A percentile compares a stretch with the other conserved stretches of the same genome.
These are phyloP conservation scores for Drosophila pegasa DNA, from an alignment of 2,888 invertebrate genomes.

Conservation along the genomic window DNA sequence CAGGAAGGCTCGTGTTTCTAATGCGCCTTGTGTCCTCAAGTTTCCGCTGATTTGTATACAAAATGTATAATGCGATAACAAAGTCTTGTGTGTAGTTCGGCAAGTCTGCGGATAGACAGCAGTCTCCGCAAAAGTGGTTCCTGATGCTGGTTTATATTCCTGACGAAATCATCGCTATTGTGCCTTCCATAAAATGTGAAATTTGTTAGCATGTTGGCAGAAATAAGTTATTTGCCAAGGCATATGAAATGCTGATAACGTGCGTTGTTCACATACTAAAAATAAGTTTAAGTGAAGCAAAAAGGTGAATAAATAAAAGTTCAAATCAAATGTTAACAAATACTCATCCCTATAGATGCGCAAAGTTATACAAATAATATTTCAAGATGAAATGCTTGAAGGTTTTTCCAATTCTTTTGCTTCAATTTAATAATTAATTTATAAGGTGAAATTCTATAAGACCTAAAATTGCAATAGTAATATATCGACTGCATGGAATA, in stretches of 20 bases:
- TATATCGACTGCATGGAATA: not conserved
- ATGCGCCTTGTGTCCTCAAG: not conserved
- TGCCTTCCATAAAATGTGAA: not conserved
- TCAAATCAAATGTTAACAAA: too few species aligned
- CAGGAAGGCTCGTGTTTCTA: slow-evolving; percentile 30
- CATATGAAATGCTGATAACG: not conserved
- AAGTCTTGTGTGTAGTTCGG: slow-evolving; percentile 14
- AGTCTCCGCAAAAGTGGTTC: slow-evolving; percentile 7
- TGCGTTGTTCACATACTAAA: not conserved
- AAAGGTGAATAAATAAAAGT: slow-evolving; percentile 1
- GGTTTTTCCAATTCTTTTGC: too few species aligned
- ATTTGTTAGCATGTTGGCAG: not conserved
- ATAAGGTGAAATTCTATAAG: not conserved
- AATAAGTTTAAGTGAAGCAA: not conserved
- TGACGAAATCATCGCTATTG: not conserved
- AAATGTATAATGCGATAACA: slow-evolving; percentile 29
- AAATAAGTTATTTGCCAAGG: not conserved
- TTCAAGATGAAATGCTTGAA: too few species aligned
- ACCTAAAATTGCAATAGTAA: not conserved
- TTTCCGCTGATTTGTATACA: slow-evolving; percentile 19
- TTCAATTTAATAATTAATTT: too few species aligned
- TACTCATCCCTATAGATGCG: too few species aligned
- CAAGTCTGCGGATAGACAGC: slow-evolving; percentile 25
- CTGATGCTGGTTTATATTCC: slow-evolving; percentile 6
- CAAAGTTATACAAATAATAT: too few species aligned